Evolutionary conservation across 2,113 vertebrate genomes (phyloP).

Genomic region (Cheilinus undulatus): DNA sequence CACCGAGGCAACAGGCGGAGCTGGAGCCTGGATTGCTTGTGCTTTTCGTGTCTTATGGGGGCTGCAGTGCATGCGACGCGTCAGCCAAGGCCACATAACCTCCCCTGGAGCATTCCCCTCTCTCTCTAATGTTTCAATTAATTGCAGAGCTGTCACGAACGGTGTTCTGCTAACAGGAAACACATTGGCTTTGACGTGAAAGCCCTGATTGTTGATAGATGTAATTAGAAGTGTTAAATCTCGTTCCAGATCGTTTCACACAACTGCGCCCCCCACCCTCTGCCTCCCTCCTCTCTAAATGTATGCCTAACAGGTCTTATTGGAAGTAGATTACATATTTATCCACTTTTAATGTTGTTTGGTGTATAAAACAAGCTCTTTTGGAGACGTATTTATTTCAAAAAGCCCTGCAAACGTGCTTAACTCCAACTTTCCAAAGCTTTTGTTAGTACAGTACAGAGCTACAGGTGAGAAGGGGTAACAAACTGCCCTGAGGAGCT

Average conservation of each 20-base stretch:
- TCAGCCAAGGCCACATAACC: constrained; percentile 79
- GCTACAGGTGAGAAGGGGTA: constrained; percentile 1
- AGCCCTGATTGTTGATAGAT: constrained; percentile 74
- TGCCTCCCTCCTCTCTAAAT: constrained; percentile 2
- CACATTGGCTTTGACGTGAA: constrained; percentile 75
- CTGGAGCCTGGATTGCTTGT: constrained; percentile 53
- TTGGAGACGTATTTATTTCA: not conserved
- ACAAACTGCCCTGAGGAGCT: not conserved
- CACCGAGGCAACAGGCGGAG: constrained; percentile 53
- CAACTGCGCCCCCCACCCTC: constrained; percentile 6
- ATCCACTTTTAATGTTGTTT: not conserved
- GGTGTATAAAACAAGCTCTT: not conserved
- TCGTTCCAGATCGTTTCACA: constrained; percentile 59
- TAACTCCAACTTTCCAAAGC: not conserved
- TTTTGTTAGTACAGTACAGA: not conserved
- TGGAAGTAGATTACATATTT: not conserved
- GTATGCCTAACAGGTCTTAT: constrained; percentile 23
- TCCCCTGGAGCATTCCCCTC: constrained; percentile 59
- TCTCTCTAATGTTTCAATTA: constrained; percentile 79
- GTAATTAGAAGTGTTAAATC: constrained; percentile 76
- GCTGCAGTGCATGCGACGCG: constrained; percentile 58
- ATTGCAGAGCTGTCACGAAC: constrained; percentile 80
- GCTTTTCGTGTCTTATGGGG: constrained; percentile 62
- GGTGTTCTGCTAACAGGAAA: constrained; percentile 78
- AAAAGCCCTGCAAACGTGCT: not conserved